These are phyloP conservation scores for Bagarius yarrelli DNA, from an alignment of 2,113 vertebrate species.

Conservation along the genomic window DNA sequence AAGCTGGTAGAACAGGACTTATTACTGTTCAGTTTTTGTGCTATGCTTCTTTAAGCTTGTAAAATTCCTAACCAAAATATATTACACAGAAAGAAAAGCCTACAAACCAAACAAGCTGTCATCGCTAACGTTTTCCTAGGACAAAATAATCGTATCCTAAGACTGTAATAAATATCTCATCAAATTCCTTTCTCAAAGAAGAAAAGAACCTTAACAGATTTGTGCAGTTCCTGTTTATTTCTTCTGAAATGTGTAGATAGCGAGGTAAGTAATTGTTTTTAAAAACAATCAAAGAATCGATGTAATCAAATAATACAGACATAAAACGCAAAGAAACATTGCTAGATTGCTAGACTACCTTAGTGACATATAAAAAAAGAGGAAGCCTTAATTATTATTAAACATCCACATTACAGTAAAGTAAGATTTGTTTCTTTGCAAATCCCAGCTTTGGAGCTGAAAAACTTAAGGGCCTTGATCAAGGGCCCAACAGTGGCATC, in stretches of 20 bases:
- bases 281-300: neutral
- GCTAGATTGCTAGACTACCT: neutral
- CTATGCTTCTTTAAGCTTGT: neutral
- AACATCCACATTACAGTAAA: neutral
- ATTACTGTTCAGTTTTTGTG: neutral
- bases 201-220: neutral
- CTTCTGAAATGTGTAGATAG: neutral
- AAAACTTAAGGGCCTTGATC: no score
- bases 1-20: neutral
- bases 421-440: no score
- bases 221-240: neutral
- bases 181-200: neutral
- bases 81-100: slow-evolving; percentile 68
- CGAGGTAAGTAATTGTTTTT: no score
- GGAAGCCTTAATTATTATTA: neutral
- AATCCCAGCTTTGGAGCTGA: no score
- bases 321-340: neutral
- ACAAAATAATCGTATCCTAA: slow-evolving; percentile 27
- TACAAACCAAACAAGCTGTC: slow-evolving; percentile 62
- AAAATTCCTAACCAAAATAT: slow-evolving; percentile 20
- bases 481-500: no score
- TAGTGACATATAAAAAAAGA: neutral
- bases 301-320: neutral
- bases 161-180: neutral
- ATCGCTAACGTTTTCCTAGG: slow-evolving; percentile 49